These are phyloP conservation scores for Masnerella sp. DNA, from an alignment of 2,888 invertebrate species.

Conservation along the genomic window DNA sequence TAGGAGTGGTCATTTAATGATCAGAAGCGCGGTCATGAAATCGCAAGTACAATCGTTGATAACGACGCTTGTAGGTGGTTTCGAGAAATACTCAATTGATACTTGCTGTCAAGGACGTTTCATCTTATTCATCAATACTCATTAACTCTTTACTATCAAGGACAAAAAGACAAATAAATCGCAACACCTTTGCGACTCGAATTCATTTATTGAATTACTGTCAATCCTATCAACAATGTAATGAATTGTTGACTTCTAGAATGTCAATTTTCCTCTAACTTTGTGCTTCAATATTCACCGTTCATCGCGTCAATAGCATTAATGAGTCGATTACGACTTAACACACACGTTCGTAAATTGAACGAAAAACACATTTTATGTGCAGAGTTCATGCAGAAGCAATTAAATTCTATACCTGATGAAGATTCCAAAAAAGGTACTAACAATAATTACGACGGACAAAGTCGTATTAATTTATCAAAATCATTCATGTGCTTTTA, in stretches of 20 bases:
- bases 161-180: slow-evolving; percentile 12
- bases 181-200: slow-evolving; percentile 2
- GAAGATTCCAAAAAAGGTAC: too few species aligned
- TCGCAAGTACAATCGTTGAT: slow-evolving; percentile 4
- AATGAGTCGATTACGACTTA: too few species aligned
- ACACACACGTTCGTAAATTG: too few species aligned
- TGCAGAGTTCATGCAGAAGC: too few species aligned
- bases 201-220: slow-evolving; percentile 1
- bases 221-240: not conserved
- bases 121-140: slow-evolving; percentile 36
- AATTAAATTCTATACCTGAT: too few species aligned
- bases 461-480: too few species aligned
- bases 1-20: not conserved
- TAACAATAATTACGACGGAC: too few species aligned
- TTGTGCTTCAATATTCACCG: not conserved
- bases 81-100: slow-evolving; percentile 42
- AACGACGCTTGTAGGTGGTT: slow-evolving; percentile 33
- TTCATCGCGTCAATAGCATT: too few species aligned
- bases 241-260: not conserved
- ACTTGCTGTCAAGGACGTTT: slow-evolving; percentile 32
- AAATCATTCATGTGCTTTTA: too few species aligned
- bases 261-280: not conserved
- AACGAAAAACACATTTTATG: too few species aligned
- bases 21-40: slow-evolving; percentile 2
- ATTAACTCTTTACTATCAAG: slow-evolving; percentile 23